Evolutionary conservation across 2,113 vertebrate species (phyloP).

Genomic region (Ciconia maguari): DNA sequence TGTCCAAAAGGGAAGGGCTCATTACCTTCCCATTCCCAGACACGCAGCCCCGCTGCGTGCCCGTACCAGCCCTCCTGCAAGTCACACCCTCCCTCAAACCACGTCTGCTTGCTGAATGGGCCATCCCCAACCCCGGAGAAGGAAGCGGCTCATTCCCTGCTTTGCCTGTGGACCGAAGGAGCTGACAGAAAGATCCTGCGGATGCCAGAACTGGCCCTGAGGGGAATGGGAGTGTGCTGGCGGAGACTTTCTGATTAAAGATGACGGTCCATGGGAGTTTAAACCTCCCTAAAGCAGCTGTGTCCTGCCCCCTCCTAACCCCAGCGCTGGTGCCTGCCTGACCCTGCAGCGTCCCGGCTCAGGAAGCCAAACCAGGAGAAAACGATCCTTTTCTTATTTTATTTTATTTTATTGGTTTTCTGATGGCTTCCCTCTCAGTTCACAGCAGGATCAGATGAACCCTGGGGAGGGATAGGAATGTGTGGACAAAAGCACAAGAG

Average conservation of each 20-base stretch:
- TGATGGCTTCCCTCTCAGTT: neutral
- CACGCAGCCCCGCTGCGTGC: accelerated
- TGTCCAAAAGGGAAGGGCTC: neutral
- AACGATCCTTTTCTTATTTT: neutral
- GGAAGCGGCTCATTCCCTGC: neutral
- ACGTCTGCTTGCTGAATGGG: neutral
- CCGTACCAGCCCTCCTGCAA: neutral
- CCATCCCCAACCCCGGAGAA: neutral
- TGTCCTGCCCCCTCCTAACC: neutral
- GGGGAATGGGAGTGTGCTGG: neutral
- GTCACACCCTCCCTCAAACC: neutral
- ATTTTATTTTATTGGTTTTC: neutral
- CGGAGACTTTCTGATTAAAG: neutral
- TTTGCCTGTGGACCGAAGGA: neutral
- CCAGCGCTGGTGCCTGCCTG: neutral
- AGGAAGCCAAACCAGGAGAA: neutral
- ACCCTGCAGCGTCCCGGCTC: neutral
- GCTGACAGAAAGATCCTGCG: neutral
- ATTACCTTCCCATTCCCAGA: neutral
- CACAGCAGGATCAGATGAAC: constrained; percentile 14
- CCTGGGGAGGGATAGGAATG: neutral
- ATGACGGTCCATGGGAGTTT: neutral
- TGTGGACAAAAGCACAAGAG: neutral
- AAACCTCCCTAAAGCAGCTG: neutral
- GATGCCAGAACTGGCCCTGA: neutral